Percentiles rank a stretch among this genome's conserved stretches.
These are phyloP conservation scores for Brachymystax lenok DNA, from an alignment of 2,797 vertebrate genomes.

Conservation along the genomic window DNA sequence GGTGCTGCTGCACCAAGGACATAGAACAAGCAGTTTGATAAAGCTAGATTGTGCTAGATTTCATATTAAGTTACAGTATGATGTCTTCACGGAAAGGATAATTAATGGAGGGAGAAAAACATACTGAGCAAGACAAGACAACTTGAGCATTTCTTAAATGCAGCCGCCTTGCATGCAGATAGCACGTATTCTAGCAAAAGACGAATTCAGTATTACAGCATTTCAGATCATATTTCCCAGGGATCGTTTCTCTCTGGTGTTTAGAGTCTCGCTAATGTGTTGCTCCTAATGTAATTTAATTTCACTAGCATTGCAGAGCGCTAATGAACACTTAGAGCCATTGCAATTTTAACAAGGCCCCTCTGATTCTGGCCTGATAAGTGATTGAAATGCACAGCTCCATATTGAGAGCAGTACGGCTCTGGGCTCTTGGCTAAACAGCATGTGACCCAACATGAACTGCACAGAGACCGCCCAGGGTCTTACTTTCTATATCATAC, in stretches of 20 bases:
- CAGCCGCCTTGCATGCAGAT: neutral
- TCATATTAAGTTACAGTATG: neutral
- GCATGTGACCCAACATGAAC: conserved; percentile 27
- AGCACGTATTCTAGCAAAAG: neutral
- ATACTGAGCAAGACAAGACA: neutral
- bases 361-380: conserved; percentile 46
- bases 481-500: neutral
- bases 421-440: conserved; percentile 25
- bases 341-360: conserved; percentile 52
- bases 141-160: neutral
- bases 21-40: neutral
- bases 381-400: conserved; percentile 49
- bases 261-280: conserved; percentile 26
- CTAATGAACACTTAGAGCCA: conserved; percentile 68
- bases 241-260: conserved; percentile 10
- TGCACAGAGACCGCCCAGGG: neutral
- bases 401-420: conserved; percentile 13
- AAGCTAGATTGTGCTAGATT: neutral
- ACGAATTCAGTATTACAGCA: neutral
- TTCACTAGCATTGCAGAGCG: conserved; percentile 48
- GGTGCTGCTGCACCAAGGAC: neutral
- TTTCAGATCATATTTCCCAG: conserved; percentile 12
- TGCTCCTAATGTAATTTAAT: conserved; percentile 48
- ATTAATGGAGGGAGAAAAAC: neutral
- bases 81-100: neutral